Evolutionary conservation across 2,113 vertebrate species (phyloP).

Genomic region (Laticauda colubrina): DNA sequence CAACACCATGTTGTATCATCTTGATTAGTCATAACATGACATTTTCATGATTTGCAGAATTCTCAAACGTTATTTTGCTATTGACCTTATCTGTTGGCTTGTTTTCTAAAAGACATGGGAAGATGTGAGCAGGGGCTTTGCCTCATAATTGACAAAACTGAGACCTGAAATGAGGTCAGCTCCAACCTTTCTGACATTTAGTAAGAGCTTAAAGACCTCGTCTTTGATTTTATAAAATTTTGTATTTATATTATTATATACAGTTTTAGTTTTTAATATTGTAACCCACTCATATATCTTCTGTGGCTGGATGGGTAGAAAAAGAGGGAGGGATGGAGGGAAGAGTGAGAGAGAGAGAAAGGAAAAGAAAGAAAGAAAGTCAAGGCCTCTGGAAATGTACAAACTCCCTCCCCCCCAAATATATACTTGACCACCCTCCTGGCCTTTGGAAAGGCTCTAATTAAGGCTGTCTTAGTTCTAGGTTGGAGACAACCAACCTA

Average conservation of each 20-base stretch:
- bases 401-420: not conserved
- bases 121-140: not conserved
- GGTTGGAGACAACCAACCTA: not conserved
- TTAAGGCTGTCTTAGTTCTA: not conserved
- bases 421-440: not conserved
- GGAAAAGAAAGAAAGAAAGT: not conserved
- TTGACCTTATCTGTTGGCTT: not conserved
- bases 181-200: not conserved
- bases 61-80: not conserved
- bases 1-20: not conserved
- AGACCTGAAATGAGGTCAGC: too few species aligned
- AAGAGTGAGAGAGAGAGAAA: too few species aligned
- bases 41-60: not conserved
- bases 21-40: not conserved
- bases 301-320: not conserved
- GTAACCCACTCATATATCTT: too few species aligned
- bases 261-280: too few species aligned
- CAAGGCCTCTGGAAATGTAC: not conserved
- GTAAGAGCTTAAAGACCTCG: not conserved
- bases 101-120: not conserved
- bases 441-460: not conserved
- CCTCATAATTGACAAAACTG: too few species aligned
- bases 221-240: not conserved
- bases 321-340: too few species aligned
- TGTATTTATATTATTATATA: not conserved